These are phyloP conservation scores for Aporophyla lueneburgensis DNA, from an alignment of 2,888 invertebrate genomes.

Conservation along the genomic window DNA sequence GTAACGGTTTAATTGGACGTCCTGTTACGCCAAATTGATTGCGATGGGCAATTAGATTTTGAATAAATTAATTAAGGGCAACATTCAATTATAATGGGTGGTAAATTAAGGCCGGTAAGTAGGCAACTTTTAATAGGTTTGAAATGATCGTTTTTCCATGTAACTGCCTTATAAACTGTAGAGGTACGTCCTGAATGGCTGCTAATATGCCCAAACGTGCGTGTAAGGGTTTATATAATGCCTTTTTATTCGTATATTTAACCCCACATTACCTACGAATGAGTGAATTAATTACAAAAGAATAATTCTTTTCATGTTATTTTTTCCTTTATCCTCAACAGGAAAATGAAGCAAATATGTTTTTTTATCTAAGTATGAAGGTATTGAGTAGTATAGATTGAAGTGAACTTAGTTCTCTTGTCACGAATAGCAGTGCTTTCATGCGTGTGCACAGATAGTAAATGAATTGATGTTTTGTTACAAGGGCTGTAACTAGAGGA, in stretches of 20 bases:
- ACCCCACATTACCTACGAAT: constrained; percentile 21
- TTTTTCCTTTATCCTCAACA: background rate
- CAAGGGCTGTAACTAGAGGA: background rate
- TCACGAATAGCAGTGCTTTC: constrained; percentile 13
- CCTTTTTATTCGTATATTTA: constrained; percentile 9
- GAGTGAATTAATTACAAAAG: constrained; percentile 19
- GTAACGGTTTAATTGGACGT: constrained; percentile 64
- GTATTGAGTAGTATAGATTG: background rate
- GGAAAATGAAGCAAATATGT: background rate
- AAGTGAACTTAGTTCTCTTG: background rate
- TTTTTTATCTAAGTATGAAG: background rate
- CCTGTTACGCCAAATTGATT: constrained; percentile 66
- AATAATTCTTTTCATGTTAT: constrained; percentile 11
- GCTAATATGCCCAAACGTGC: constrained; percentile 12
- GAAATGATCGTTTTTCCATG: constrained; percentile 13
- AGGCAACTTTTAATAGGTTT: constrained; percentile 17
- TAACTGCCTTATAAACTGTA: background rate
- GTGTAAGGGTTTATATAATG: constrained; percentile 20
- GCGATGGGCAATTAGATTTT: constrained; percentile 65
- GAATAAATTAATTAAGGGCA: constrained; percentile 66
- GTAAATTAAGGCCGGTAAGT: constrained; percentile 51
- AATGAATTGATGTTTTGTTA: background rate
- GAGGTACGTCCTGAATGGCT: constrained; percentile 12
- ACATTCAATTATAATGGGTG: constrained; percentile 60
- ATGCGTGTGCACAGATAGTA: constrained; percentile 36